Evolutionary conservation across 2,113 vertebrate genomes (phyloP).

Genomic region (Ciconia stormi): DNA sequence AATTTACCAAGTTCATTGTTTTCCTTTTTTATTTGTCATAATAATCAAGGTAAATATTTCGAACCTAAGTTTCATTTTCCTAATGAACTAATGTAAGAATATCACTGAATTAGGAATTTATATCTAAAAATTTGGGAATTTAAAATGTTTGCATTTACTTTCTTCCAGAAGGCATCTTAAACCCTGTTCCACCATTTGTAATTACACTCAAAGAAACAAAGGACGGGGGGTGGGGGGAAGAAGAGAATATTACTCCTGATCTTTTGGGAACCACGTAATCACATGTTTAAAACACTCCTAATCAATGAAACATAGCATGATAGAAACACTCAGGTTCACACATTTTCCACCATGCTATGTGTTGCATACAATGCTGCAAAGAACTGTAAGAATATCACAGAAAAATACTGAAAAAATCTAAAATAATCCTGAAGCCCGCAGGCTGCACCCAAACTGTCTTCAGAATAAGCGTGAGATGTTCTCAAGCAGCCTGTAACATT

Average conservation of each 20-base stretch:
- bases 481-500: not conserved
- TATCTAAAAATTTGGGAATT: not conserved
- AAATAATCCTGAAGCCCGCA: not conserved
- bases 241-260: not conserved
- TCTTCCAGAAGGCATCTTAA: not conserved
- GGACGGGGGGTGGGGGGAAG: accelerated
- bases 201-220: not conserved
- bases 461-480: not conserved
- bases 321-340: not conserved
- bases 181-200: not conserved
- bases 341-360: not conserved
- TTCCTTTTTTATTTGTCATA: not conserved
- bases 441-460: not conserved
- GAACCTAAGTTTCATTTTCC: not conserved
- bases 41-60: not conserved
- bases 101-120: not conserved
- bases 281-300: not conserved
- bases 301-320: not conserved
- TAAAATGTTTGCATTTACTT: not conserved
- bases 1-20: not conserved
- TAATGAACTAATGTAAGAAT: not conserved
- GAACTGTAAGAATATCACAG: not conserved
- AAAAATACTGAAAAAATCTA: not conserved
- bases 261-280: not conserved
- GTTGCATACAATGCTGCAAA: not conserved